Percentiles rank a stretch among this genome's conserved stretches.
phyloP scores from a whole-genome alignment of 2,888 invertebrate genomes.

The Drosophila barbarae region DNA sequence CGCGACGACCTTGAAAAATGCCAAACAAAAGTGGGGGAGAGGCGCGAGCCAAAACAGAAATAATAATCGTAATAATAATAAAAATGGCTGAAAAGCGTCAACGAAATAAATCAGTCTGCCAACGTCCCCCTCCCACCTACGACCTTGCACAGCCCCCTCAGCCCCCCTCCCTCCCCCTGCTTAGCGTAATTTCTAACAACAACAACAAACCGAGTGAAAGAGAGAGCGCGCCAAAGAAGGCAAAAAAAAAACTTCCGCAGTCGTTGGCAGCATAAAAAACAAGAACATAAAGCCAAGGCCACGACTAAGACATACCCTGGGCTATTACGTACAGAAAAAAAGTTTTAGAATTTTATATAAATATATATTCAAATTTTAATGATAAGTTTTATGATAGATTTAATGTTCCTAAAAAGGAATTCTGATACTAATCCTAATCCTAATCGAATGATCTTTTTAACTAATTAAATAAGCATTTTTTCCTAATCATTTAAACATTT shows the following conservation, averaged over 20 bases:
- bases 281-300: background rate
- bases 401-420: too few species aligned
- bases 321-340: too few species aligned
- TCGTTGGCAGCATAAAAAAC: conserved; percentile 15
- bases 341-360: too few species aligned
- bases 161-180: conserved; percentile 27
- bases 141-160: background rate
- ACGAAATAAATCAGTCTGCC: conserved; percentile 73
- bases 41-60: conserved; percentile 48
- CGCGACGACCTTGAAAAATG: conserved; percentile 67
- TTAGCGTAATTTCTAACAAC: conserved; percentile 71
- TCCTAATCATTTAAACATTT: background rate
- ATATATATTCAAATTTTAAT: too few species aligned
- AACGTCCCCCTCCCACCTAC: conserved; percentile 21
- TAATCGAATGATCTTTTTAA: background rate
- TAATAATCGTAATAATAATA: conserved; percentile 71
- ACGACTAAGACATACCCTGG: background rate
- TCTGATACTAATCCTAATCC: too few species aligned
- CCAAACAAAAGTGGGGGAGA: conserved; percentile 25
- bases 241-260: conserved; percentile 30
- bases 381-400: too few species aligned
- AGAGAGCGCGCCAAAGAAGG: conserved; percentile 17
- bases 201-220: conserved; percentile 45
- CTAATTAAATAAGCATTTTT: background rate
- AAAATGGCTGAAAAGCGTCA: conserved; percentile 65